These are phyloP conservation scores for Hippocampus barbouri DNA, from an alignment of 2,113 vertebrate species.

Conservation along the genomic window DNA sequence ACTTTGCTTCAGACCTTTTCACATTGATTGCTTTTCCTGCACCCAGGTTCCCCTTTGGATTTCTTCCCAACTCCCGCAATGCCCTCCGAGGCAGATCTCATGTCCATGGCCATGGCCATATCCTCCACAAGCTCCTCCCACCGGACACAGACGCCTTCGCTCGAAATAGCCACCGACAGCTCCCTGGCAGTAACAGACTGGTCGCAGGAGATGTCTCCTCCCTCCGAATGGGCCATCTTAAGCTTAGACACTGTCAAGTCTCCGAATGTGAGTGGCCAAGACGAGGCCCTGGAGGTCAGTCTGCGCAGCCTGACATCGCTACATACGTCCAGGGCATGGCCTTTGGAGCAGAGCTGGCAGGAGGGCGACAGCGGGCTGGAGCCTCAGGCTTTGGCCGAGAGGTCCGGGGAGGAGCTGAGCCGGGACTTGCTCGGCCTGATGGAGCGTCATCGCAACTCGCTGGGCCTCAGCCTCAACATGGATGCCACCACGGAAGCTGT, in stretches of 20 bases:
- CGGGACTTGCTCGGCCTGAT: constrained; percentile 59
- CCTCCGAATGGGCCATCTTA: constrained; percentile 62
- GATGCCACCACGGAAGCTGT: constrained; percentile 52
- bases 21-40: background rate
- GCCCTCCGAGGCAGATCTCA: constrained; percentile 56
- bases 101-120: constrained; percentile 45
- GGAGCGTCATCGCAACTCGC: constrained; percentile 56
- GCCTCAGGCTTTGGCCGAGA: constrained; percentile 38
- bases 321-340: constrained; percentile 26
- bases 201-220: constrained; percentile 38
- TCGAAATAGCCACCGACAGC: constrained; percentile 15
- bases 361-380: constrained; percentile 55
- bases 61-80: constrained; percentile 69
- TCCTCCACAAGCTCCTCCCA: constrained; percentile 36
- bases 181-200: constrained; percentile 32
- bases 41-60: constrained; percentile 65
- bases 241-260: constrained; percentile 27
- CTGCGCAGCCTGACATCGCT: constrained; percentile 8
- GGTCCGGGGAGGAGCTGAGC: constrained; percentile 50
- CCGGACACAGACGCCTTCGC: constrained; percentile 39
- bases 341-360: constrained; percentile 54
- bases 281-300: constrained; percentile 1
- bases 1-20: background rate
- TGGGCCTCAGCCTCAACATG: constrained; percentile 43
- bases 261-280: constrained; percentile 8